Base-by-base conservation (phyloP, 2,113 vertebrate species). In the Alexandromys fortis region DNA sequence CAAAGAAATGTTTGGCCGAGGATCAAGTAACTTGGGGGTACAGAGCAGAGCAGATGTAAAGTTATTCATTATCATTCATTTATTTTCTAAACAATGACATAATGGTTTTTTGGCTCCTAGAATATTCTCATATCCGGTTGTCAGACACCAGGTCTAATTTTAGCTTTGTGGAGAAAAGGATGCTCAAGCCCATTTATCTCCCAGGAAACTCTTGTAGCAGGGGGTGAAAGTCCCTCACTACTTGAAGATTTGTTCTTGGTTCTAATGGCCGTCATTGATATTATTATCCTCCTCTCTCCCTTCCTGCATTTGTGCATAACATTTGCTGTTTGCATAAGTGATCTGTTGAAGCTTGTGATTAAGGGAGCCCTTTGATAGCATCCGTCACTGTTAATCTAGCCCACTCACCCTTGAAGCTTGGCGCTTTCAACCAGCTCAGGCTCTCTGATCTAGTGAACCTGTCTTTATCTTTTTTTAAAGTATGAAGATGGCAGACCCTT, bases 401-500 rank as follows among this genome's bases (percentile, higher is more conserved):
- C 76, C 19, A 17, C 4, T 68, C 49, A 86, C 55, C 85, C 38
- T 86, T 79, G 10, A 77, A 94, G 52, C 35, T 38, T 38, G 8
- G 13, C 19, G 52, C 67, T 98, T 95, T 97, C 94, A 94, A 93
- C 65, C 90, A 33, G 68, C 83, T 38, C 2, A 35, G 3, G 91
- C 65, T 97, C 83, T 77, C 63, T 82, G 91, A 87, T 79, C 33
- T 10, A 61, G 38, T 70, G 86, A 90, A 52, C 49, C 96, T 96
- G 9, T 55, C 33, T 79, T 58, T 75, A 17, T 67, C 38, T n/a
- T 63, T 52, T 28, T n/a, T 79, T 58, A 7, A 73, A 5, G 61
- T 89, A 42, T 95, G 52, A 97, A 91, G 94, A 96, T 92, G 86
- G 95, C 95, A 97, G 97, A 92, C 89, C 30, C 77, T 89, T 98